Evolutionary conservation across 2,797 vertebrate genomes (phyloP), one percentile per base, ranked within the genome.

Genomic region (Mionectes olivaceus): DNA sequence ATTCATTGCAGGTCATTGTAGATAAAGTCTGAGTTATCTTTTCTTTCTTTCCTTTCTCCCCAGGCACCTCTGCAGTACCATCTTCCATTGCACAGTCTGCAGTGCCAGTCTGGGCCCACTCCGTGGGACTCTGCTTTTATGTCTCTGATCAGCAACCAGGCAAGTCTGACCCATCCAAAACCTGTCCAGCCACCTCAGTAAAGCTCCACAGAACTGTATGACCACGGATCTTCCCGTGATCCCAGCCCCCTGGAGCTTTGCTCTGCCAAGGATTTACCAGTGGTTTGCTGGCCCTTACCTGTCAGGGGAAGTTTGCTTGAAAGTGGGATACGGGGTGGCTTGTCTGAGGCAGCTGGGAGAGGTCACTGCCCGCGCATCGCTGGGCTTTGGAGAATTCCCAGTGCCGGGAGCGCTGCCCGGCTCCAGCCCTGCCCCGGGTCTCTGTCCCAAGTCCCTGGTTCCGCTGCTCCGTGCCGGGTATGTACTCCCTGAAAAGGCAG

Each of bases 381-480:
- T 28, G 2, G 2, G 7, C 32, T 50, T 5, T 5, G 30, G 69
- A 63, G 53, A 15, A 24, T 23, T 87, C 22, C 35, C 41, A 0
- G 10, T 11, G 47, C 68, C 24, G 9, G 55, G 27, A n/a, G 8
- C 4, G 0, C 67, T 47, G 56, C 46, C 60, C 9, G 2, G 47
- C 32, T 49, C 65, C 64, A 24, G 5, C 30, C 33, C 46, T 24
- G 35, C 28, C 47, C 33, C 0, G 1, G 16, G 0, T 37, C 30
- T 37, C 10, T 35, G 13, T 37, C 47, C 3, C 21, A 6, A 0
- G 14, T 30, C 37, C 37, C 76, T 21, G 41, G 12, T 13, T 10
- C 33, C 10, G 9, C 8, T 1, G 4, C 8, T 49, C 56, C 10
- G 0, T 3, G 14, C 8, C 17, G 19, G 16, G 7, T 8, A 0